Percentiles rank a stretch among this genome's conserved stretches.
These are phyloP conservation scores for Bubo bubo DNA, from an alignment of 2,113 vertebrate genomes.

Conservation along the genomic window DNA sequence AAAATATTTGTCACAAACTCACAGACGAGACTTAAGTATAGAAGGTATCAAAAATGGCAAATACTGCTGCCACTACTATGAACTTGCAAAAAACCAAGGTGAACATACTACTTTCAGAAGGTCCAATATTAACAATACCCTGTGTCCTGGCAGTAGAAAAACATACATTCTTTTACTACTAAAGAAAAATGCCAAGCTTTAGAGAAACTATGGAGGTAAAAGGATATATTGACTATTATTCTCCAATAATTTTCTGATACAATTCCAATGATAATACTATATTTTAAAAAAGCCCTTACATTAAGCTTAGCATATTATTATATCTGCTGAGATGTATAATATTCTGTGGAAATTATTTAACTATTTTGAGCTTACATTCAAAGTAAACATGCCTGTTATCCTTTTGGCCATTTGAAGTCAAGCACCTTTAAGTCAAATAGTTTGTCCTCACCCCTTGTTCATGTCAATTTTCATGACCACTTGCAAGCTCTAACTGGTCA, in stretches of 20 bases:
- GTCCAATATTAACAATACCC: not conserved
- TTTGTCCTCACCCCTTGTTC: not conserved
- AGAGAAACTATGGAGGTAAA: not conserved
- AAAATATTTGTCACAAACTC: not conserved
- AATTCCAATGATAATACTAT: not conserved
- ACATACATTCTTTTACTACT: not conserved
- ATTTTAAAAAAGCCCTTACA: not conserved
- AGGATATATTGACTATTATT: not conserved
- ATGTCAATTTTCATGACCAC: not conserved
- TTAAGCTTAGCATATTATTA: not conserved
- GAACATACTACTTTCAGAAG: not conserved
- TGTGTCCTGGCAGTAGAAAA: not conserved
- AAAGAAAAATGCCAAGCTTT: not conserved
- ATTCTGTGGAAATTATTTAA: not conserved
- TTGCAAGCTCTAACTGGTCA: not conserved
- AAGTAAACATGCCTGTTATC: not conserved
- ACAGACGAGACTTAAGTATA: not conserved
- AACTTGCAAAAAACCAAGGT: not conserved
- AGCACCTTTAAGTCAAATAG: not conserved
- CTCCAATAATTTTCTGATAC: not conserved
- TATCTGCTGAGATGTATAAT: not conserved
- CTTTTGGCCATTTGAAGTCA: not conserved
- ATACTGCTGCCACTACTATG: not conserved
- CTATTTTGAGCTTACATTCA: not conserved
- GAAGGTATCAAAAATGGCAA: not conserved